These are phyloP conservation scores for Nansenia antarctica DNA, from an alignment of 2,113 vertebrate species.

Conservation along the genomic window DNA sequence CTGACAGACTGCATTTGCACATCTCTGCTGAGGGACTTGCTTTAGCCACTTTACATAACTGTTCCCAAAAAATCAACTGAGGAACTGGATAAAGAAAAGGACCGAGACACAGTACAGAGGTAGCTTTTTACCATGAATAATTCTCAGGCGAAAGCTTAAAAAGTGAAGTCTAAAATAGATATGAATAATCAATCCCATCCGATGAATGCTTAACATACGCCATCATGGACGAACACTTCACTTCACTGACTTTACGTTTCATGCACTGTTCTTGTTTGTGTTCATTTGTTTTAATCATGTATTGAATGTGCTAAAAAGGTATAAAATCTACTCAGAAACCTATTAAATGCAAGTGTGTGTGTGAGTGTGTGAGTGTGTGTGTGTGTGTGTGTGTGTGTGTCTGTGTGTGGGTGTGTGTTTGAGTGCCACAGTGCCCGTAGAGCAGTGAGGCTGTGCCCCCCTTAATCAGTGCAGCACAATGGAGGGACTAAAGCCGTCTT, in stretches of 20 bases:
- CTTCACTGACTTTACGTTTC: too few relatives aligned
- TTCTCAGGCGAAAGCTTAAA: neutral
- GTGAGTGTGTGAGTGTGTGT: constrained; percentile 4
- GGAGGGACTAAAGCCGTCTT: constrained; percentile 72
- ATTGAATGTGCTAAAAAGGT: too few relatives aligned
- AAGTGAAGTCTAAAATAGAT: neutral
- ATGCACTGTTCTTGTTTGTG: neutral
- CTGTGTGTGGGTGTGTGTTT: constrained; percentile 14
- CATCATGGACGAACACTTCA: too few relatives aligned
- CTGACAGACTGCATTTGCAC: constrained; percentile 13
- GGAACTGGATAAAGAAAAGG: neutral
- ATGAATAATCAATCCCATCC: neutral
- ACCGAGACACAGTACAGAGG: neutral
- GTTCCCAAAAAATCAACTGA: too few relatives aligned
- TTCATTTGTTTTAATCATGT: neutral
- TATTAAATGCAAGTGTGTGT: constrained; percentile 5
- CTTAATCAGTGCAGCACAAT: constrained; percentile 72
- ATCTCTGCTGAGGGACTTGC: neutral
- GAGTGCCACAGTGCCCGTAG: constrained; percentile 39
- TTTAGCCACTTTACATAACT: constrained; percentile 2
- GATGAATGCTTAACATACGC: neutral
- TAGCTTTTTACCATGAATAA: constrained; percentile 18
- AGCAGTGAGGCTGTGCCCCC: constrained; percentile 52
- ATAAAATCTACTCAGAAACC: too few relatives aligned
- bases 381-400: constrained; percentile 17